Evolutionary conservation across 2,113 vertebrate species (phyloP).

Genomic region (Microtus ochrogaster): DNA sequence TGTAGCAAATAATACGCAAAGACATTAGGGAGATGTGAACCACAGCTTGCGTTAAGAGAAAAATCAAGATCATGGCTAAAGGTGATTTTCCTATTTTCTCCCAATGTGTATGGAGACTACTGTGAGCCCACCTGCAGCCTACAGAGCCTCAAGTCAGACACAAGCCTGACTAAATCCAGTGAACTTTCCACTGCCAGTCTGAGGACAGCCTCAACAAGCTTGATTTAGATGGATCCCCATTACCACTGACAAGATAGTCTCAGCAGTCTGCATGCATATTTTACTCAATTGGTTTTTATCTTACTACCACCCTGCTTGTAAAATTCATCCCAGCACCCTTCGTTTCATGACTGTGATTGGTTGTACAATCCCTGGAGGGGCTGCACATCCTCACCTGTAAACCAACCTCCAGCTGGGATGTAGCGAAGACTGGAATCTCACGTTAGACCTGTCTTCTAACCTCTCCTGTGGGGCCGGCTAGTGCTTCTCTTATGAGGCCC

Average conservation of each 20-base stretch:
- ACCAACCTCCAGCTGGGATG: slow-evolving; percentile 47
- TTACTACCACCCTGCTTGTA: slow-evolving; percentile 34
- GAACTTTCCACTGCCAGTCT: neutral
- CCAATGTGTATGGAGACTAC: neutral
- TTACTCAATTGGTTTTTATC: slow-evolving; percentile 31
- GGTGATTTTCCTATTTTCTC: neutral
- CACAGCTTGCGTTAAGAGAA: neutral
- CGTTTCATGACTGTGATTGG: slow-evolving; percentile 39
- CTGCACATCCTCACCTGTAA: neutral
- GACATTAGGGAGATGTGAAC: neutral
- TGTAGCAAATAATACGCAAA: neutral
- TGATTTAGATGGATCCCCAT: neutral
- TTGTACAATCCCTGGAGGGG: neutral
- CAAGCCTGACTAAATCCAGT: neutral
- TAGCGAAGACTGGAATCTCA: neutral
- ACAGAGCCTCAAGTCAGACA: neutral
- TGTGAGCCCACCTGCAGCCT: neutral
- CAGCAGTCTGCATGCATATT: neutral
- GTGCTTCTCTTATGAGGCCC: slow-evolving; percentile 49
- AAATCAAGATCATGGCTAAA: neutral
- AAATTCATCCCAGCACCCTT: slow-evolving; percentile 46
- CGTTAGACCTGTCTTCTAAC: neutral
- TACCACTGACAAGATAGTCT: slow-evolving; percentile 45
- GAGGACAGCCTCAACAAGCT: neutral
- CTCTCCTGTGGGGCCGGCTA: neutral